These are phyloP conservation scores for Hippoglossus stenolepis DNA, from an alignment of 2,113 vertebrate genomes.

Conservation along the genomic window DNA sequence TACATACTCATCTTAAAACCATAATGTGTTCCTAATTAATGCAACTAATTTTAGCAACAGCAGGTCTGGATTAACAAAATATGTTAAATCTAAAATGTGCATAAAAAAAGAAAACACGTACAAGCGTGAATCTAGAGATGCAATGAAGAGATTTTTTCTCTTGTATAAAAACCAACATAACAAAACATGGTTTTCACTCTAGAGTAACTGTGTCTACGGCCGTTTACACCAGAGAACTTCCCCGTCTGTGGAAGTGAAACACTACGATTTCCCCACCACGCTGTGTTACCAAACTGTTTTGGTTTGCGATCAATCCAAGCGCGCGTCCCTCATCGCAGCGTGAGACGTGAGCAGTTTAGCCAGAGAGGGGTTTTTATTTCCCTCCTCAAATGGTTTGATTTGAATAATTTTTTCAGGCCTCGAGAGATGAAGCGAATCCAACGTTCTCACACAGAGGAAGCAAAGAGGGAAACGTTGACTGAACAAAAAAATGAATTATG, in stretches of 20 bases:
- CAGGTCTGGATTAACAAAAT: no score
- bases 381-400: constrained; percentile 10
- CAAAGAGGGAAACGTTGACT: not conserved
- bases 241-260: not conserved
- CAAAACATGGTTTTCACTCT: not conserved
- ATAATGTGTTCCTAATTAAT: no score
- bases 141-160: not conserved
- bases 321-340: not conserved
- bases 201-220: not conserved
- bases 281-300: not conserved
- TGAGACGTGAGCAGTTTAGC: constrained; percentile 17
- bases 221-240: not conserved
- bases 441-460: not conserved
- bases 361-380: not conserved
- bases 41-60: no score
- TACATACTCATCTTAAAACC: no score
- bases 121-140: no score
- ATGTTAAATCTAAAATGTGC: no score
- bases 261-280: not conserved
- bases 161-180: not conserved
- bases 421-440: not conserved
- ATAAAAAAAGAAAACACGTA: no score
- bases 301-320: not conserved
- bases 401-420: constrained; percentile 11
- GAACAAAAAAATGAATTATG: not conserved